Base-by-base conservation (phyloP, 1,140 invertebrate genomes). In the Harpegnathos saltator region DNA sequence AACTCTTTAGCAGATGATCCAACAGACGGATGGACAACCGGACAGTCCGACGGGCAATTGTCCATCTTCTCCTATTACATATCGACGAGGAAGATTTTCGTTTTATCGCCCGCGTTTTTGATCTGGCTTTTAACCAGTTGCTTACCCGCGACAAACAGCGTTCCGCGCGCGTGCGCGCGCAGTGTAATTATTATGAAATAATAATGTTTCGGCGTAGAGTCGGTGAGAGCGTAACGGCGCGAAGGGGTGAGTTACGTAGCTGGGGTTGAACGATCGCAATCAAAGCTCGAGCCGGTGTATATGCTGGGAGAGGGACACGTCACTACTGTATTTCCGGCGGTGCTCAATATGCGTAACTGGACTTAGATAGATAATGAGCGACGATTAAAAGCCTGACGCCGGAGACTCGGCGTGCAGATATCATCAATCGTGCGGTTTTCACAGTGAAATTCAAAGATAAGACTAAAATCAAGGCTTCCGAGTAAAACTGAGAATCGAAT, bases 141-240 rank as follows among this genome's bases (percentile, higher is more conserved):
- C 26, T 82, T 54, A 69, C 19, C 50, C 44, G 63, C 24, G 63
- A 69, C 22, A 82, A 85, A 87, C 72, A 63, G 72, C 83, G 65
- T 82, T 54, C 82, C 62, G 24, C 50, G 74, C 38, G n/a, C 84
- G 74, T 29, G n/a, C 84, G 48, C 4, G 5, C 5, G 29, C 29
- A 5, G 56, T 85, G 85, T 82, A 80, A 90, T 90, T 89, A 81
- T 90, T 89, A 90, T 90, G 84, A 91, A 88, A 89, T 89, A 91
- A 86, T 90, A 91, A 91, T 90, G 83, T 65, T 61, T 56, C n/a
- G 78, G 56, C 33, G 71, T 63, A 44, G 22, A 72, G 38, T 78
- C 38, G 12, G 19, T 24, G 22, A 38, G 48, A 78, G 38, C 58
- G 54, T 72, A 59, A 74, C 59, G 44, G 33, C 24, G 24, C 33